Conservation (phyloP, 2,888 invertebrate genomes). For the Aleiodes alternator region DNA sequence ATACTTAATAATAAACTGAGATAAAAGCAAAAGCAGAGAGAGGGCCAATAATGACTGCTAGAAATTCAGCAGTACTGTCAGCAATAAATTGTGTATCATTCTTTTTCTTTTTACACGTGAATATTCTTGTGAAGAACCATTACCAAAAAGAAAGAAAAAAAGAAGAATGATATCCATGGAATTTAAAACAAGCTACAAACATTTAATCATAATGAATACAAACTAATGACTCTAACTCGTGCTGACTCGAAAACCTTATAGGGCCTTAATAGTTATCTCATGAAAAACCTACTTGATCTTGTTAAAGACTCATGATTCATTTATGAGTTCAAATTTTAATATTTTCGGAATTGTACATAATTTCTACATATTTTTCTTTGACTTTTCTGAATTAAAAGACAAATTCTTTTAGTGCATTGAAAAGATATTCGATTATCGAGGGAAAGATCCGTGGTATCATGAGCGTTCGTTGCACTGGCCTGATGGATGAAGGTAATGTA, state of each 20-base stretch:
- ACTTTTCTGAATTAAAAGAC: too few relatives aligned
- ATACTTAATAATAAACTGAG: constrained; percentile 27
- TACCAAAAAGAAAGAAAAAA: background rate
- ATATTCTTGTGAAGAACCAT: constrained; percentile 26
- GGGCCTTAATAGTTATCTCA: too few relatives aligned
- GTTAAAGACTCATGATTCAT: too few relatives aligned
- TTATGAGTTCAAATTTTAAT: too few relatives aligned
- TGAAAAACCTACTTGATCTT: too few relatives aligned
- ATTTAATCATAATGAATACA: too few relatives aligned
- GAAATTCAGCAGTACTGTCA: constrained; percentile 66
- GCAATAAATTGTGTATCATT: constrained; percentile 70
- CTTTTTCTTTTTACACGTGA: constrained; percentile 65
- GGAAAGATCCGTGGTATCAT: constrained; percentile 43
- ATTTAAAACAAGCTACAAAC: too few relatives aligned
- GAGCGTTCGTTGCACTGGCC: constrained; percentile 62
- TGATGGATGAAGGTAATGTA: constrained; percentile 58
- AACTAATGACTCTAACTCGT: too few relatives aligned
- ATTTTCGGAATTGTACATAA: too few relatives aligned
- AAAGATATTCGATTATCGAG: background rate
- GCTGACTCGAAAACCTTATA: too few relatives aligned
- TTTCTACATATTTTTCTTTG: too few relatives aligned
- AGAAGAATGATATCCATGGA: too few relatives aligned
- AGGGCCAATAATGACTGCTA: constrained; percentile 56
- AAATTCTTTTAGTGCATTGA: background rate
- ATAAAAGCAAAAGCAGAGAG: constrained; percentile 43